Conservation (phyloP, 1,140 invertebrate species). For the Orussus abietinus region DNA sequence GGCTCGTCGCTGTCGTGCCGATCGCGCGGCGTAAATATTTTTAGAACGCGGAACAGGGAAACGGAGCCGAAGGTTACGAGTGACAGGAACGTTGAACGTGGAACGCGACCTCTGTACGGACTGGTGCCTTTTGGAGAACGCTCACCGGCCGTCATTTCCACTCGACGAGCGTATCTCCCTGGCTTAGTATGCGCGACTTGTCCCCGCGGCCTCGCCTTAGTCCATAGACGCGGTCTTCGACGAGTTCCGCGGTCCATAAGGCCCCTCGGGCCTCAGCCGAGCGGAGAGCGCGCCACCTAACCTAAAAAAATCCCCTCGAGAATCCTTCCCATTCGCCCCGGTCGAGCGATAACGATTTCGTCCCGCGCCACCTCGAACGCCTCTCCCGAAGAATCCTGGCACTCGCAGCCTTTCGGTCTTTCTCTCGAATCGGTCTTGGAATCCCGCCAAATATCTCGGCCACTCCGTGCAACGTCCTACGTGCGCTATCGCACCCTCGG, state of each 20-base stretch:
- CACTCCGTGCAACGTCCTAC: too few species aligned
- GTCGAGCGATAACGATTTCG: too few species aligned
- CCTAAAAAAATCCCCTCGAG: too few species aligned
- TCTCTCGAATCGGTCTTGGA: too few species aligned
- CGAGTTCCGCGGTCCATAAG: conserved; percentile 5
- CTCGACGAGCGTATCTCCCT: not conserved
- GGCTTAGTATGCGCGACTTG: conserved; percentile 20
- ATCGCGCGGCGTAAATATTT: conserved; percentile 25
- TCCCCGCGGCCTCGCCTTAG: conserved; percentile 25
- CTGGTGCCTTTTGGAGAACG: conserved; percentile 14
- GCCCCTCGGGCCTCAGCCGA: too few species aligned
- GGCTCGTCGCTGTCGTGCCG: conserved; percentile 13
- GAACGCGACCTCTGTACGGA: conserved; percentile 20
- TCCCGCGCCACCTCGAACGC: too few species aligned
- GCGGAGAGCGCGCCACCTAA: too few species aligned
- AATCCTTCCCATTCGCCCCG: too few species aligned
- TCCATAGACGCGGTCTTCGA: conserved; percentile 17
- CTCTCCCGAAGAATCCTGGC: too few species aligned
- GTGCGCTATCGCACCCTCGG: too few species aligned
- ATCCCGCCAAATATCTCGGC: too few species aligned
- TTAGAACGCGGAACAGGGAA: conserved; percentile 33
- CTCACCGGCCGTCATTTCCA: not conserved
- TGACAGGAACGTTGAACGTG: conserved; percentile 19
- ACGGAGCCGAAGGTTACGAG: conserved; percentile 25
- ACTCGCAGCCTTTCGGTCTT: too few species aligned